Conservation (phyloP, 2,888 invertebrate genomes). For the Eupithecia subumbrata region DNA sequence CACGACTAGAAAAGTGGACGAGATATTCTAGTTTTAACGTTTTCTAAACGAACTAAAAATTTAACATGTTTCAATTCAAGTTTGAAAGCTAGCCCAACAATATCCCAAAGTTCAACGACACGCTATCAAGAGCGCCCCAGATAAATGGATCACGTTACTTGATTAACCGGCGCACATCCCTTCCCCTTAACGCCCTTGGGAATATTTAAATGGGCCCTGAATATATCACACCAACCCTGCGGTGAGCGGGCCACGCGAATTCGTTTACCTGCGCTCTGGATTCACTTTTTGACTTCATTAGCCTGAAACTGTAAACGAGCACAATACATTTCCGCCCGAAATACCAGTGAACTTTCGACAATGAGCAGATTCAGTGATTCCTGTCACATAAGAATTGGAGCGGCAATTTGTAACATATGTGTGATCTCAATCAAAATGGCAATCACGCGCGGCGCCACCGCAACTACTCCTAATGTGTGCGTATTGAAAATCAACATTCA, state of each 20-base stretch:
- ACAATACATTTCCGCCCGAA: conserved; percentile 36
- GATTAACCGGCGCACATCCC: conserved; percentile 82
- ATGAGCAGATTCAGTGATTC: conserved; percentile 50
- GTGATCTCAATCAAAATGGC: conserved; percentile 75
- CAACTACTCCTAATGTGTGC: conserved; percentile 73
- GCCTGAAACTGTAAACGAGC: conserved; percentile 53
- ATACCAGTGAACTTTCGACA: conserved; percentile 34
- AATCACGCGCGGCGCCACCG: conserved; percentile 75
- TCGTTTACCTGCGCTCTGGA: conserved; percentile 75
- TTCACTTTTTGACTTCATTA: conserved; percentile 76
- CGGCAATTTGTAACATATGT: conserved; percentile 77
- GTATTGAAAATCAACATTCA: conserved; percentile 78
- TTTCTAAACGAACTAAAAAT: conserved; percentile 5
- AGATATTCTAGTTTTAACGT: conserved; percentile 9
- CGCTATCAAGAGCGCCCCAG: conserved; percentile 81
- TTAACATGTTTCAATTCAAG: conserved; percentile 29
- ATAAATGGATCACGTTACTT: conserved; percentile 84
- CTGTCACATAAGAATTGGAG: conserved; percentile 74
- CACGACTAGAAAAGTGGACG: conserved; percentile 18
- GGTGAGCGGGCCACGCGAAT: conserved; percentile 67
- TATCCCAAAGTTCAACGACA: conserved; percentile 78
- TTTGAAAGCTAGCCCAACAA: conserved; percentile 72
- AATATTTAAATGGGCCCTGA: conserved; percentile 82
- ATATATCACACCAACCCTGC: conserved; percentile 79
- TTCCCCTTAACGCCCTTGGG: conserved; percentile 81